Conservation (phyloP, 2,113 vertebrate genomes). For the Cephalopterus ornatus region DNA sequence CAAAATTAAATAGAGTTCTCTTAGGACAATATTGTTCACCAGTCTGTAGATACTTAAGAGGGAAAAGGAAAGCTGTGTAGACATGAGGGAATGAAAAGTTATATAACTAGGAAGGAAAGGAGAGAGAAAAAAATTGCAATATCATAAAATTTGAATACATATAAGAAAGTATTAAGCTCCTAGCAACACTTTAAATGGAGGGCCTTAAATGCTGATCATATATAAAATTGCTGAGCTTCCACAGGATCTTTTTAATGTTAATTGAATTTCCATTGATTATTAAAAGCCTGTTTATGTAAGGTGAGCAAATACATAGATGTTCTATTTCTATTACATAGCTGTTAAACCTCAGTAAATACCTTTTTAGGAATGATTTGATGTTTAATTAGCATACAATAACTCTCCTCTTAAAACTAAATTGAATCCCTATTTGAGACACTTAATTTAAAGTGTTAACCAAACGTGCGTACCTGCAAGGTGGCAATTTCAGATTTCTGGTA, state of each 20-base stretch:
- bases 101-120: background rate
- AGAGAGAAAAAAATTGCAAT: background rate
- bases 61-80: background rate
- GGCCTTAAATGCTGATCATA: background rate
- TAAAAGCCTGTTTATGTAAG: background rate
- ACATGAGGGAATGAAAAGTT: background rate
- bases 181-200: background rate
- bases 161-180: background rate
- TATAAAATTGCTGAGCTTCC: background rate
- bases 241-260: background rate
- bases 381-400: slow-evolving; percentile 48
- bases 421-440: slow-evolving; percentile 45
- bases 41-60: background rate
- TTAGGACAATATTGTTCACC: background rate
- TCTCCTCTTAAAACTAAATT: slow-evolving; percentile 63
- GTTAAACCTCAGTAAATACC: slow-evolving; percentile 37
- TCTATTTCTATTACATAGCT: slow-evolving; percentile 13
- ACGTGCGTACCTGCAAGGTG: slow-evolving; percentile 5
- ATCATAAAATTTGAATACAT: background rate
- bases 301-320: background rate
- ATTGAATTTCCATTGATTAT: slow-evolving; percentile 44
- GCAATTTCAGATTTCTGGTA: slow-evolving; percentile 12
- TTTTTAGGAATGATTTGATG: slow-evolving; percentile 37
- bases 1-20: background rate
- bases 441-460: slow-evolving; percentile 54